Evolutionary conservation across 2,888 invertebrate species (phyloP), one percentile per base, ranked within the genome.

Genomic region (Drosophila rubida): DNA sequence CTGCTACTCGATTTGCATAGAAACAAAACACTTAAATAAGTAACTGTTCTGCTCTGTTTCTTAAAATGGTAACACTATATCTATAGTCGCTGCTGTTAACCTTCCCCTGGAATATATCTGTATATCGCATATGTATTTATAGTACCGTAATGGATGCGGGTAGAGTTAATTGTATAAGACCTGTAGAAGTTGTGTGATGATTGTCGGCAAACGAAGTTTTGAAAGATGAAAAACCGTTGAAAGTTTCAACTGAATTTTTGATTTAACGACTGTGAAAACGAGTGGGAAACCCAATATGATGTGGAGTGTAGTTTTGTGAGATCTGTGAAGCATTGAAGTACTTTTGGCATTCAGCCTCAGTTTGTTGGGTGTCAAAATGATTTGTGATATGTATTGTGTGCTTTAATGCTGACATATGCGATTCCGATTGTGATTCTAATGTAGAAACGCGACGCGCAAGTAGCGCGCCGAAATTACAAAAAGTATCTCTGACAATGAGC

Each of bases 361-460:
- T 37, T 41, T 49, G 22, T 5, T 44, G 22, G 61, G 71, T 61
- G 70, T 11, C 61, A 75, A 75, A 69, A 58, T 70, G 65, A 72
- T 69, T 69, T 74, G 67, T 74, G 59, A 53, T 50, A 13, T 61
- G 32, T 73, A 60, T 60, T 69, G 58, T 73, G 60, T 13, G 32
- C 22, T 37, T 55, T 69, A 77, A 83, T 83, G 75, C 87, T 75
- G 80, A 80, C 87, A 75, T 69, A 86, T 75, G 75, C 68, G 66
- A 39, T 65, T 70, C 49, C 51, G 55, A 86, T 63, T 66, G 44
- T 48, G 44, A 65, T 61, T 53, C 41, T 22, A 68, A 64, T 59
- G 53, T 51, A 53, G 50, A 48, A 13, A 44, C 30, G 16, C 30
- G 16, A 30, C 57, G 23, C 39, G 7, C 16, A 41, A 53, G 23